A percentile compares a stretch with the other conserved stretches of the same genome.
phyloP scores from a whole-genome alignment of 2,888 invertebrate species.

The Diaprepes abbreviatus region DNA sequence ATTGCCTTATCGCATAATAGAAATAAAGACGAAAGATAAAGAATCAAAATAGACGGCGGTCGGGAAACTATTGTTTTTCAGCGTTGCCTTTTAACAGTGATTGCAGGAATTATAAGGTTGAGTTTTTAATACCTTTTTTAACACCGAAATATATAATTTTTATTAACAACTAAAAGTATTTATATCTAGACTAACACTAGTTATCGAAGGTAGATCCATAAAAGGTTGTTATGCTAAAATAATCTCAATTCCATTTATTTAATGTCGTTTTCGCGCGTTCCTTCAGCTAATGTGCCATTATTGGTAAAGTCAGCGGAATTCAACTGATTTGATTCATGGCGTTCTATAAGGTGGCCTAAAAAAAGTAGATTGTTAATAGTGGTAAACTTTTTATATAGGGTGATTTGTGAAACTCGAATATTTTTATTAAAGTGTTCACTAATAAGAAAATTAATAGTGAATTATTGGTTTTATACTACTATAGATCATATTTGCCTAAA shows the following conservation, averaged over 20 bases:
- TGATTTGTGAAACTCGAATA: too few relatives aligned
- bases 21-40: constrained; percentile 16
- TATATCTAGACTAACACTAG: neutral
- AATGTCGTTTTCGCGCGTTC: constrained; percentile 6
- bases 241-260: constrained; percentile 14
- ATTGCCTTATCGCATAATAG: constrained; percentile 9
- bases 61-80: constrained; percentile 7
- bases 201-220: neutral
- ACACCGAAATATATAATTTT: too few relatives aligned
- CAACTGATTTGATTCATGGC: constrained; percentile 11
- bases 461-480: too few relatives aligned
- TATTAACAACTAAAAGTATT: constrained; percentile 6
- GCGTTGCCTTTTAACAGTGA: constrained; percentile 1
- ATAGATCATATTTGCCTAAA: too few relatives aligned
- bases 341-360: constrained; percentile 17
- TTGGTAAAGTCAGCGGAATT: constrained; percentile 13
- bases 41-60: neutral
- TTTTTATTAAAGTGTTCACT: too few relatives aligned
- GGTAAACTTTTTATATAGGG: neutral
- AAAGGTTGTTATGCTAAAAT: neutral
- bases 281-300: constrained; percentile 8
- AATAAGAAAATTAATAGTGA: too few relatives aligned
- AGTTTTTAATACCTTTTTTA: neutral
- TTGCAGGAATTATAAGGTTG: neutral
- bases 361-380: neutral